These are phyloP conservation scores for Ciconia nigra DNA, from an alignment of 2,797 vertebrate genomes.

Conservation along the genomic window DNA sequence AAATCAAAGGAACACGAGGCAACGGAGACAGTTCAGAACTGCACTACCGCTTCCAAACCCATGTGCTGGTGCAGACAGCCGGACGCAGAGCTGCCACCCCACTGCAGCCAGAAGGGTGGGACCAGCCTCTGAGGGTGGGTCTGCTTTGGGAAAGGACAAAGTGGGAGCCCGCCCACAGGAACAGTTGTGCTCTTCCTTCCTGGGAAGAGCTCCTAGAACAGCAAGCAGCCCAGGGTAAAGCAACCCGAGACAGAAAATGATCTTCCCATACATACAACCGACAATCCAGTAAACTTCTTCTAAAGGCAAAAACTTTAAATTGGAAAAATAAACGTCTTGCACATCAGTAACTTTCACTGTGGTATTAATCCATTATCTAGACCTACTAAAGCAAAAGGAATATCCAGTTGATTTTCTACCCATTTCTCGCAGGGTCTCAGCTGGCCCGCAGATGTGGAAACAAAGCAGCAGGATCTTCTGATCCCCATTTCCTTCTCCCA, in stretches of 20 bases:
- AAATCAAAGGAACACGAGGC: background rate
- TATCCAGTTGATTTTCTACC: background rate
- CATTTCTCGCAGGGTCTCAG: background rate
- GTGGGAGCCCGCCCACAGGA: background rate
- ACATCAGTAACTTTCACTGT: background rate
- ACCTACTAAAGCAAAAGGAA: background rate
- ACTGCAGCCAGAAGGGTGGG: background rate
- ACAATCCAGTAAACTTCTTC: background rate
- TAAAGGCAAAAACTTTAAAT: background rate
- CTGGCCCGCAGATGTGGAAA: background rate
- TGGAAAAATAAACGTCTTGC: background rate
- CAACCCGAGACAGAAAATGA: background rate
- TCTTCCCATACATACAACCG: background rate
- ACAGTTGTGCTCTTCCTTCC: background rate
- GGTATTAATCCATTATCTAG: background rate
- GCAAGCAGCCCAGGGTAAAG: background rate
- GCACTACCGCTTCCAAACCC: accelerated
- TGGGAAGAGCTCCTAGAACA: background rate
- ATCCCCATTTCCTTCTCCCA: background rate
- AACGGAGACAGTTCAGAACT: background rate
- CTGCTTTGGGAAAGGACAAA: background rate
- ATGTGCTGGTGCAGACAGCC: background rate
- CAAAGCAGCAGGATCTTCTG: background rate
- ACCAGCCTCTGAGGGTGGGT: background rate
- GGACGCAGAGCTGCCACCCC: background rate